These are phyloP conservation scores for Tortricodes alternella DNA, from an alignment of 2,888 invertebrate species.

Conservation along the genomic window DNA sequence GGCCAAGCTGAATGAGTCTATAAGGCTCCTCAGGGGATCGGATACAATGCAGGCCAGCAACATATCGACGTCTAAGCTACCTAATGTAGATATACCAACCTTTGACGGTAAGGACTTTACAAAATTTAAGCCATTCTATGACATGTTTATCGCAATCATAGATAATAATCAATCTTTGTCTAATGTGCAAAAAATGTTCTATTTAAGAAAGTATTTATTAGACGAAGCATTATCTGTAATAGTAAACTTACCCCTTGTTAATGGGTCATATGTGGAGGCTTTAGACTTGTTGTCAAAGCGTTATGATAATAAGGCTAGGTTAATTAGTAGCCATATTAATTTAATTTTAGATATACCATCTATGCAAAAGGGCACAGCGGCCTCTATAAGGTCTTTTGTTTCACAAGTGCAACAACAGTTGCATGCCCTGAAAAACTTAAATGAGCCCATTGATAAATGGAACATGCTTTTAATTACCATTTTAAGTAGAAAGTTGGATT, in stretches of 20 bases:
- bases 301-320: too few relatives aligned
- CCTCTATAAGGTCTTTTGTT: neutral
- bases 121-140: neutral
- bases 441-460: neutral
- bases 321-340: neutral
- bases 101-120: neutral
- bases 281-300: too few relatives aligned
- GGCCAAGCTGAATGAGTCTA: too few relatives aligned
- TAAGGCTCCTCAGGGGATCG: too few relatives aligned
- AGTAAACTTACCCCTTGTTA: too few relatives aligned
- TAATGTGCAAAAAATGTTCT: too few relatives aligned
- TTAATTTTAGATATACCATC: neutral
- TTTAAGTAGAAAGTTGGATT: constrained; percentile 7
- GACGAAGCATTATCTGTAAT: too few relatives aligned
- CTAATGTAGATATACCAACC: neutral
- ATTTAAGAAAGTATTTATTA: too few relatives aligned
- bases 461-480: constrained; percentile 14
- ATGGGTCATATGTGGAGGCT: too few relatives aligned
- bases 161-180: too few relatives aligned
- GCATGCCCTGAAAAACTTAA: neutral
- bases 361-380: neutral
- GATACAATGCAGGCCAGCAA: neutral
- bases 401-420: neutral
- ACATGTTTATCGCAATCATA: neutral
- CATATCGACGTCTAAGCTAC: neutral